Conservation (phyloP, 2,113 vertebrate species). For the Symphodus melops region DNA sequence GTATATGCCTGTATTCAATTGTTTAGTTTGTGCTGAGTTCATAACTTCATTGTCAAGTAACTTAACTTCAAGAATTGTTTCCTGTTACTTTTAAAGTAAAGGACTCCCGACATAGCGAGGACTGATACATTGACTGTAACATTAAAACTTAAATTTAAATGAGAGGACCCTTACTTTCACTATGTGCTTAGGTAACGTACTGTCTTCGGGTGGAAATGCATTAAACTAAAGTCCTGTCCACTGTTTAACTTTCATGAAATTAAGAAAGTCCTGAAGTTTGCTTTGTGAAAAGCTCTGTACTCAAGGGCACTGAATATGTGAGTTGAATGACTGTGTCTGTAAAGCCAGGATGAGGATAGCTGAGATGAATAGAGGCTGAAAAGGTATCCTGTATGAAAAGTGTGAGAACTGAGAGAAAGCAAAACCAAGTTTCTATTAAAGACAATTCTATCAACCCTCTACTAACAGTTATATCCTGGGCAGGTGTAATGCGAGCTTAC, state of each 20-base stretch:
- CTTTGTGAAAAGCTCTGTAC: not conserved
- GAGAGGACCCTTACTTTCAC: too few species aligned
- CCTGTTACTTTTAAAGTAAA: not conserved
- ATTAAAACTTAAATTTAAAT: not conserved
- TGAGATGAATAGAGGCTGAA: not conserved
- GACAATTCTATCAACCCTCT: not conserved
- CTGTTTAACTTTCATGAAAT: too few species aligned
- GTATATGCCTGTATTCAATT: not conserved
- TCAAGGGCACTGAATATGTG: conserved; percentile 7
- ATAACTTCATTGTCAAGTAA: not conserved
- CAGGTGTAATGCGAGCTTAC: not conserved
- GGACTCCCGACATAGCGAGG: not conserved
- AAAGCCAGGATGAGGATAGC: not conserved
- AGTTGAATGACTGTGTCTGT: not conserved
- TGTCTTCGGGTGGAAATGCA: too few species aligned
- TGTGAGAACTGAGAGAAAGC: not conserved
- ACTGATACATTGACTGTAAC: not conserved
- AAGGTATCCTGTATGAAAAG: not conserved
- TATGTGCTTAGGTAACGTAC: too few species aligned
- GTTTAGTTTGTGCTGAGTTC: not conserved
- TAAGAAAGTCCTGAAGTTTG: too few species aligned
- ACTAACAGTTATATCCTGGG: not conserved
- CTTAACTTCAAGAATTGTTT: not conserved
- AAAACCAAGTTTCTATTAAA: not conserved
- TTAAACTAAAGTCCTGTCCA: too few species aligned